Percentiles rank a stretch among this genome's conserved stretches.
Evolutionary conservation across 2,888 invertebrate species (phyloP).

Genomic region (Spicauda simplicius): DNA sequence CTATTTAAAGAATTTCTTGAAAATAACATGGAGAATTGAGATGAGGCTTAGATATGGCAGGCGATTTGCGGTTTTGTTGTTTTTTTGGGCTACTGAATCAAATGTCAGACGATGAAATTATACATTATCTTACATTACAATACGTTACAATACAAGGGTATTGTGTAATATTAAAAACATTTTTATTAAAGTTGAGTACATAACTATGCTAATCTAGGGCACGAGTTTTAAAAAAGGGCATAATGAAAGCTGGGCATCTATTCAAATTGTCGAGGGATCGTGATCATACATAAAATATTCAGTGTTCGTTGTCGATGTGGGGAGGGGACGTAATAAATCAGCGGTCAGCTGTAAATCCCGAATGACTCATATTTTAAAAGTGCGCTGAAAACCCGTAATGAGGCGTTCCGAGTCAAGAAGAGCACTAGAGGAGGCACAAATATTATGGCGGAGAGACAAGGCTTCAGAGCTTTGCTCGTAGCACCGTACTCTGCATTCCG

Average conservation of each 20-base stretch:
- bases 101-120: conserved; percentile 18
- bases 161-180: too few relatives aligned
- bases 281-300: conserved; percentile 43
- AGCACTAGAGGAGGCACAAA: conserved; percentile 45
- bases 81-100: conserved; percentile 3
- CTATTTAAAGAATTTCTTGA: conserved; percentile 43
- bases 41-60: conserved; percentile 22
- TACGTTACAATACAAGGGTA: not conserved
- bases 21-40: conserved; percentile 22
- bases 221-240: not conserved
- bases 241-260: not conserved
- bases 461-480: conserved; percentile 26
- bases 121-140: not conserved
- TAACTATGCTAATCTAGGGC: not conserved
- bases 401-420: conserved; percentile 57
- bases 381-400: conserved; percentile 66
- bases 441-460: conserved; percentile 37
- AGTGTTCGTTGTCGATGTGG: conserved; percentile 46
- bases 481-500: conserved; percentile 35
- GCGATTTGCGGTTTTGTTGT: conserved; percentile 23
- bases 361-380: conserved; percentile 60
- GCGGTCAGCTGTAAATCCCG: conserved; percentile 52
- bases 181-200: too few relatives aligned
- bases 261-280: conserved; percentile 14
- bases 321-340: conserved; percentile 58